Conservation (phyloP, 2,113 vertebrate genomes). For the Perca schrenkii region DNA sequence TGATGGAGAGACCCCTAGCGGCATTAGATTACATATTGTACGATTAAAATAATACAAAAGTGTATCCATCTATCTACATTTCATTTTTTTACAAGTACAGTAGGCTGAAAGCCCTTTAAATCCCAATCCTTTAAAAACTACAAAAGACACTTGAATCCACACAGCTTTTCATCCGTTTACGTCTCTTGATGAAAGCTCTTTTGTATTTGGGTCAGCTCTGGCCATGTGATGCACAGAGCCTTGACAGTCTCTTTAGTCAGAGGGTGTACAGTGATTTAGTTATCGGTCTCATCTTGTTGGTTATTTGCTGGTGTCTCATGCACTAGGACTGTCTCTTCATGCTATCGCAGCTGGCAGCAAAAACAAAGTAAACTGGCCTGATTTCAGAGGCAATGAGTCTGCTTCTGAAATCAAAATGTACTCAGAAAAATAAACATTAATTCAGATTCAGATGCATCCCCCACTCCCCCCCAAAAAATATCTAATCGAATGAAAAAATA, state of each 20-base stretch:
- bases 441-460: no score
- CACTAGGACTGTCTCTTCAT: not conserved
- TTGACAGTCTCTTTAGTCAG: slow-evolving; percentile 39
- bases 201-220: slow-evolving; percentile 68
- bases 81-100: not conserved
- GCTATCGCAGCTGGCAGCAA: not conserved
- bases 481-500: no score
- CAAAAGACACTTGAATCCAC: slow-evolving; percentile 53
- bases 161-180: slow-evolving; percentile 33
- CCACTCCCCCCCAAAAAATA: no score
- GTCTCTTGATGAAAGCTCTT: slow-evolving; percentile 63
- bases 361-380: slow-evolving; percentile 1
- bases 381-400: not conserved
- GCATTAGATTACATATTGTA: no score
- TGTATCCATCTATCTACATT: not conserved
- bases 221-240: slow-evolving; percentile 44
- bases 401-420: not conserved
- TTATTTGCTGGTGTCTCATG: slow-evolving; percentile 7
- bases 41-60: no score
- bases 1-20: no score
- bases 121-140: slow-evolving; percentile 49
- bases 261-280: slow-evolving; percentile 25
- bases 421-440: not conserved
- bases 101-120: not conserved
- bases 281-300: slow-evolving; percentile 26